Percentiles rank a stretch among this genome's conserved stretches.
phyloP scores from a whole-genome alignment of 1,140 invertebrate species.

The Lamellibrachia luymesi region DNA sequence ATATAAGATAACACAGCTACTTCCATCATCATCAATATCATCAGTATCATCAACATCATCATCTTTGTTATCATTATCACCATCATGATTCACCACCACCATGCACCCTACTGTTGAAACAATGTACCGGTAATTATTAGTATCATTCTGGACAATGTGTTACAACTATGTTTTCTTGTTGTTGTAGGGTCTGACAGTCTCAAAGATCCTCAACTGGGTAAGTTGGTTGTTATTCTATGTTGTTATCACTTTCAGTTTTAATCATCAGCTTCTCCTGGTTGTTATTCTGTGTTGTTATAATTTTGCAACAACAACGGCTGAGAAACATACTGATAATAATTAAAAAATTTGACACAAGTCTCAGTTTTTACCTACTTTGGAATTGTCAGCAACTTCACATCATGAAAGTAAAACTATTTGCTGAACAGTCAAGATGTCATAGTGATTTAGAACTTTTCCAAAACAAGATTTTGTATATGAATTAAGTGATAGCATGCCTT shows the following conservation, averaged over 20 bases:
- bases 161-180: not conserved
- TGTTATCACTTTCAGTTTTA: not conserved
- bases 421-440: not conserved
- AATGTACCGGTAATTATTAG: not conserved
- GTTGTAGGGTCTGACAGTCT: not conserved
- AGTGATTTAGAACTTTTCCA: not conserved
- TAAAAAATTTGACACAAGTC: not conserved
- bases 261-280: not conserved
- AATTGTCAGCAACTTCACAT: not conserved
- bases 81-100: not conserved
- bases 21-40: no score
- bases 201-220: not conserved
- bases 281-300: not conserved
- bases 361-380: not conserved
- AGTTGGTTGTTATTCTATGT: not conserved
- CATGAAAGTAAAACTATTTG: not conserved
- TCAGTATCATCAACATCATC: not conserved
- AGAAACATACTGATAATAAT: not conserved
- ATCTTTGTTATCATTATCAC: not conserved
- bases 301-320: no score
- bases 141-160: not conserved
- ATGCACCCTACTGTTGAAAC: not conserved
- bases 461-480: not conserved
- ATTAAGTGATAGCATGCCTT: not conserved
- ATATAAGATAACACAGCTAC: no score